A percentile compares a stretch with the other conserved stretches of the same genome.
Conservation (phyloP, 2,888 invertebrate genomes). For the Invenusta paracnida region DNA sequence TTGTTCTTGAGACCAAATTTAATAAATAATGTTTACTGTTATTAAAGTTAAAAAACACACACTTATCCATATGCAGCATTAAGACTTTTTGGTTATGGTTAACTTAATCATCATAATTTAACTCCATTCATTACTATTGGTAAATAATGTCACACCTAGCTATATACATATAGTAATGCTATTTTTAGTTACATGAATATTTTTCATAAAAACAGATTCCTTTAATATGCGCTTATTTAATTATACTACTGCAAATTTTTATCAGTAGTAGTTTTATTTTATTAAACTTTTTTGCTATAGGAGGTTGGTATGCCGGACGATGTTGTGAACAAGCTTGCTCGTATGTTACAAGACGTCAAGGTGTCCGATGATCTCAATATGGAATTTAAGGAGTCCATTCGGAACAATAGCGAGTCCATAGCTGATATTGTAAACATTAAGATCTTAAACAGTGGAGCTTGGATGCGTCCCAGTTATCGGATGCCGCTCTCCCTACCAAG, state of each 20-base stretch:
- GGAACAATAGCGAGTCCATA: slow-evolving; percentile 69
- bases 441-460: slow-evolving; percentile 95
- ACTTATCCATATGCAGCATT: too few species aligned
- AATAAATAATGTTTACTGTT: not conserved
- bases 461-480: slow-evolving; percentile 85
- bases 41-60: not conserved
- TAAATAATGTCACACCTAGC: too few species aligned
- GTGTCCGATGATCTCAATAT: slow-evolving; percentile 90
- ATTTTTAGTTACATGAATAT: too few species aligned
- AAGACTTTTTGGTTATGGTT: too few species aligned
- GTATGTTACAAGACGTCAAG: slow-evolving; percentile 91
- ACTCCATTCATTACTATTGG: too few species aligned
- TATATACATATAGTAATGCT: too few species aligned
- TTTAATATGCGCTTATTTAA: too few species aligned
- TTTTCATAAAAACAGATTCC: not conserved
- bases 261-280: too few species aligned
- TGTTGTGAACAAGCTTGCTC: slow-evolving; percentile 91
- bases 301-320: slow-evolving; percentile 99
- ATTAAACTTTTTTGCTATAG: slow-evolving; percentile 63
- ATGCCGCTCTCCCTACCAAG: slow-evolving; percentile 90
- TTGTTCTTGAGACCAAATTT: too few species aligned
- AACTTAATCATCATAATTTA: too few species aligned
- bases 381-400: slow-evolving; percentile 72
- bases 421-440: slow-evolving; percentile 82
- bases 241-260: too few species aligned